Conservation (phyloP, 2,888 invertebrate species). For the Eupeodes luniger region DNA sequence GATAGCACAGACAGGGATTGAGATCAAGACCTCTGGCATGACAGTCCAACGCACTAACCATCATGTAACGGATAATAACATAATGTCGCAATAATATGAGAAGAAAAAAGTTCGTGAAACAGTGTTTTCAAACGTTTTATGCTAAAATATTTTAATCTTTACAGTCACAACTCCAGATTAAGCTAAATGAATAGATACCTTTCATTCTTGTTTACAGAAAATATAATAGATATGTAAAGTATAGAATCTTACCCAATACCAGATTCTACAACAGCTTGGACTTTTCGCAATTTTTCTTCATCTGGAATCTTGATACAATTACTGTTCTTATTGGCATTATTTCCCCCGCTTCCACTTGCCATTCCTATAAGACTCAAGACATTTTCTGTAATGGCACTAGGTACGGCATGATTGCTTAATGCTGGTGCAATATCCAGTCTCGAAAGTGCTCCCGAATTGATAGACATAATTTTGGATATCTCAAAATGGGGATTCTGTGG, state of each 20-base stretch:
- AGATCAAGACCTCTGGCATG: too few relatives aligned
- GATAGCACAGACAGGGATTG: too few relatives aligned
- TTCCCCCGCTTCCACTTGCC: slow-evolving; percentile 58
- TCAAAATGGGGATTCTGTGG: slow-evolving; percentile 61
- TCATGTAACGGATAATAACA: too few relatives aligned
- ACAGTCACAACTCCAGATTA: too few relatives aligned
- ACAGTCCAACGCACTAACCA: too few relatives aligned
- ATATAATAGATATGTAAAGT: not conserved
- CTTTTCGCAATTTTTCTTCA: slow-evolving; percentile 81
- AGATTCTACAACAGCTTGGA: slow-evolving; percentile 82
- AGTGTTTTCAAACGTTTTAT: too few relatives aligned
- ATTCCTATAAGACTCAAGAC: slow-evolving; percentile 80
- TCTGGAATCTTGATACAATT: slow-evolving; percentile 79
- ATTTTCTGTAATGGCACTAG: slow-evolving; percentile 81
- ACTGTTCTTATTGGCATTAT: slow-evolving; percentile 60
- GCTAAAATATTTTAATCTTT: too few relatives aligned
- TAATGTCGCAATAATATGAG: too few relatives aligned
- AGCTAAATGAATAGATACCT: too few relatives aligned
- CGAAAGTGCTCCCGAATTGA: slow-evolving; percentile 56
- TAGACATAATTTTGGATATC: slow-evolving; percentile 63
- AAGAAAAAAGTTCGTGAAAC: too few relatives aligned
- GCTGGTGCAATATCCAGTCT: slow-evolving; percentile 54
- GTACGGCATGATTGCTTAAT: slow-evolving; percentile 79
- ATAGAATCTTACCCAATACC: slow-evolving; percentile 81
- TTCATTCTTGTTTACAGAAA: not conserved